phyloP scores from a whole-genome alignment of 2,113 vertebrate species.

The Larimichthys polyactis region DNA sequence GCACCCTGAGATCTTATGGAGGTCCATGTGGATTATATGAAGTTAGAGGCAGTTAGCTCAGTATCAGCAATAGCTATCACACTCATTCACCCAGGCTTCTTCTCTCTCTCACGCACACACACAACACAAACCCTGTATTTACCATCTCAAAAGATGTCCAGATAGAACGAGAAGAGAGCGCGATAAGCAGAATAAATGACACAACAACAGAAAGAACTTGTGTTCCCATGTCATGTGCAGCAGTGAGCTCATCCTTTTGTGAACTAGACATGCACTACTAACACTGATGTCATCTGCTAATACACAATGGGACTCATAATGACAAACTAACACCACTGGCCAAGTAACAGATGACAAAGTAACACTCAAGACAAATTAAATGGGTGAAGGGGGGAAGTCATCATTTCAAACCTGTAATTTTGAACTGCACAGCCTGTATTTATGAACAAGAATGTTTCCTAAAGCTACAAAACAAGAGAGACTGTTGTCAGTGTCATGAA shows the following conservation, averaged over 20 bases:
- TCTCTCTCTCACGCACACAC: constrained; percentile 35
- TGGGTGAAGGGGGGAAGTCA: constrained; percentile 17
- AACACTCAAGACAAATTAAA: constrained; percentile 18
- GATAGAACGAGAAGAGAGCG: constrained; percentile 22
- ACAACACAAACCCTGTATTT: constrained; percentile 38
- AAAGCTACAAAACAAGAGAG: constrained; percentile 8
- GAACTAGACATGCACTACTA: not conserved
- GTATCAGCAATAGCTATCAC: constrained; percentile 16
- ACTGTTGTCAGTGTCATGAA: not conserved
- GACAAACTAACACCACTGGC: constrained; percentile 32
- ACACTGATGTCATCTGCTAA: constrained; percentile 37
- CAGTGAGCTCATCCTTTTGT: constrained; percentile 52
- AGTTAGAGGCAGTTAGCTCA: constrained; percentile 15
- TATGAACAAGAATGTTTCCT: constrained; percentile 31
- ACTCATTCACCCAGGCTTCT: constrained; percentile 1
- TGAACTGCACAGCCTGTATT: constrained; percentile 5
- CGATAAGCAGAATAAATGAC: not conserved
- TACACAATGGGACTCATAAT: constrained; percentile 29
- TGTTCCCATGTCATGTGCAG: constrained; percentile 27
- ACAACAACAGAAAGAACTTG: not conserved
- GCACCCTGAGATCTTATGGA: not conserved
- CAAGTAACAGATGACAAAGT: constrained; percentile 27
- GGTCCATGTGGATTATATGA: constrained; percentile 1
- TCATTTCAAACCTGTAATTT: constrained; percentile 35
- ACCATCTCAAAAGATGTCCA: constrained; percentile 11